These are phyloP conservation scores for Panthera tigris DNA, from an alignment of 2,113 vertebrate species.

Conservation along the genomic window DNA sequence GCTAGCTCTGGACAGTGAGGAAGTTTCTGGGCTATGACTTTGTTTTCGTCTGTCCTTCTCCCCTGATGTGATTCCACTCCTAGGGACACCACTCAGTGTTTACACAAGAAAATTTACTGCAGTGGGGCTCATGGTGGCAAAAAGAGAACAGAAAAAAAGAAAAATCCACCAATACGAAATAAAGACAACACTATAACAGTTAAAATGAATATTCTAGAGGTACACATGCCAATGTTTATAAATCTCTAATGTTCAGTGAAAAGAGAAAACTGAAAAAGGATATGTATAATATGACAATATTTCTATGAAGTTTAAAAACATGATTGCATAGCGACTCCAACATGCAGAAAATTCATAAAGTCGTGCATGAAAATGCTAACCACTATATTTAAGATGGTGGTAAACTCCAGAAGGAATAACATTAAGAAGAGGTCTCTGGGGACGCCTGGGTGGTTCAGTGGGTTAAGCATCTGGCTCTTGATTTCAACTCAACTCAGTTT, in stretches of 20 bases:
- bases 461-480: too few relatives aligned
- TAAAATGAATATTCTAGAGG: neutral
- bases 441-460: too few relatives aligned
- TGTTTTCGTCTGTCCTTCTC: neutral
- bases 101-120: neutral
- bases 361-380: neutral
- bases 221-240: neutral
- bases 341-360: neutral
- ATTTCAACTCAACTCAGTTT: too few relatives aligned
- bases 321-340: neutral
- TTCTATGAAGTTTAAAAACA: constrained; percentile 18
- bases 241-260: neutral
- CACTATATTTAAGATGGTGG: neutral
- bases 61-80: neutral
- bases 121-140: neutral
- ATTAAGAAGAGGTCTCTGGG: neutral
- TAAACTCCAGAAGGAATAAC: neutral
- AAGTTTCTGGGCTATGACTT: constrained; percentile 39
- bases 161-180: neutral
- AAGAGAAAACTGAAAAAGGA: neutral
- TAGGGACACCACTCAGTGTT: neutral
- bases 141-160: neutral
- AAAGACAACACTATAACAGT: neutral
- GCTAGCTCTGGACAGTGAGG: constrained; percentile 53
- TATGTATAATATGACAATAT: neutral